Evolutionary conservation across 2,113 vertebrate genomes (phyloP), one percentile per base, ranked within the genome.

Genomic region (Cairina moschata): DNA sequence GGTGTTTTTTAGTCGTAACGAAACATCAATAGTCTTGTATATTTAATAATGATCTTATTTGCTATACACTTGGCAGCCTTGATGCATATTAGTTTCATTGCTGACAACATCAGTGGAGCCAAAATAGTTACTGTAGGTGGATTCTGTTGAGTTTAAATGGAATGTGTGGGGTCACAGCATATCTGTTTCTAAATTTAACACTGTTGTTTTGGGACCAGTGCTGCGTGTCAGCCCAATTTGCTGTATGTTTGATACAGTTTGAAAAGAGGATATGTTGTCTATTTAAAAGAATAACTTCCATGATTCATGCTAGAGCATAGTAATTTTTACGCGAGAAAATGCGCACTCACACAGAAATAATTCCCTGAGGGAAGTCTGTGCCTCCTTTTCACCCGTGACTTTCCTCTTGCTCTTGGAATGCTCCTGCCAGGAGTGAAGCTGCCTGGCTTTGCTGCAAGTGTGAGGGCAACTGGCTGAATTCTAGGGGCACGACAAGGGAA

Each of bases 111-210:
- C 77, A 81, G 58, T 48, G 58, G n/a, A 91, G 26, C 60, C 23
- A 88, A 94, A 87, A 92, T 89, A 87, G 87, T 90, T 87, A 69
- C 85, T 94, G 60, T 87, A 81, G 65, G 60, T 87, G 67, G 38
- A 31, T 82, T 96, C 77, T 88, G 20, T 55, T 83, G 54, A 91
- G 40, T 58, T 93, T 66, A 94, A 96, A 40, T 38, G 26, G n/a
- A 91, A 91, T 73, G 9, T 83, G n/a, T 76, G 69, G 23, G 56
- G 67, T 89, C 60, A 68, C 32, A 88, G 20, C 32, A 54, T 82
- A 67, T 82, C 25, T 86, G 52, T 67, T 89, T 91, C 87, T 96
- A 89, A 69, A 79, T 94, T 96, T 66, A 76, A 13, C 56, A 63
- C 50, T 79, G n/a, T 89, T 74, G 59, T 65, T 94, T 83, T 73